Evolutionary conservation across 2,113 vertebrate genomes (phyloP).

Genomic region (Galeopterus variegatus): DNA sequence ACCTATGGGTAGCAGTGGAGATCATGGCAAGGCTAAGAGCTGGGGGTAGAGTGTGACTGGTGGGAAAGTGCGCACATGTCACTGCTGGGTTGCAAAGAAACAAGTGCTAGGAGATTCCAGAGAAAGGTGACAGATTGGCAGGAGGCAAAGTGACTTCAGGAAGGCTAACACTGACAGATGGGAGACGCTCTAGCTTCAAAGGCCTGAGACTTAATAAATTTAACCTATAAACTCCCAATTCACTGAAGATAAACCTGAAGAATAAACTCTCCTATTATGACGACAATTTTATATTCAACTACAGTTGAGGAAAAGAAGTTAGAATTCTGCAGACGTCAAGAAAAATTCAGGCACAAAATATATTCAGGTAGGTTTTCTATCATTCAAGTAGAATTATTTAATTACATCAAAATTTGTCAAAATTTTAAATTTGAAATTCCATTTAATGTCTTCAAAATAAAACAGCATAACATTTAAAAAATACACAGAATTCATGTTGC

Average conservation of each 20-base stretch:
- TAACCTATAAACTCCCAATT: not conserved
- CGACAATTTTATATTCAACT: fast-evolving
- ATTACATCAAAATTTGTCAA: not conserved
- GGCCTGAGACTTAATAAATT: not conserved
- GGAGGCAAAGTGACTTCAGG: not conserved
- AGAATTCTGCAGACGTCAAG: not conserved
- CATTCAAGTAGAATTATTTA: not conserved
- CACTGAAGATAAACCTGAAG: not conserved
- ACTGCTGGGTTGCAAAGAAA: not conserved
- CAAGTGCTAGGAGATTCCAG: not conserved
- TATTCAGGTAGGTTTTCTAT: not conserved
- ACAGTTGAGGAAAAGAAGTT: not conserved
- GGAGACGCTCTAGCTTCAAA: fast-evolving
- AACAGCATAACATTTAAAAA: not conserved
- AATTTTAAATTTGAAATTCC: not conserved
- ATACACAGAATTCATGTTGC: not conserved
- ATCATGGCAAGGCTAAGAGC: not conserved
- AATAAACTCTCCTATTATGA: fast-evolving
- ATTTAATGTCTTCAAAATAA: constrained; percentile 16
- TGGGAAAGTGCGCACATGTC: not conserved
- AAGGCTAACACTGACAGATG: not conserved
- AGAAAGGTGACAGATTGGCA: not conserved
- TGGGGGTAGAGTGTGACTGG: not conserved
- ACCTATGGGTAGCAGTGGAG: fast-evolving
- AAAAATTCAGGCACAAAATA: not conserved